Evolutionary conservation across 2,113 vertebrate genomes (phyloP).

Genomic region (Desmodus rotundus): DNA sequence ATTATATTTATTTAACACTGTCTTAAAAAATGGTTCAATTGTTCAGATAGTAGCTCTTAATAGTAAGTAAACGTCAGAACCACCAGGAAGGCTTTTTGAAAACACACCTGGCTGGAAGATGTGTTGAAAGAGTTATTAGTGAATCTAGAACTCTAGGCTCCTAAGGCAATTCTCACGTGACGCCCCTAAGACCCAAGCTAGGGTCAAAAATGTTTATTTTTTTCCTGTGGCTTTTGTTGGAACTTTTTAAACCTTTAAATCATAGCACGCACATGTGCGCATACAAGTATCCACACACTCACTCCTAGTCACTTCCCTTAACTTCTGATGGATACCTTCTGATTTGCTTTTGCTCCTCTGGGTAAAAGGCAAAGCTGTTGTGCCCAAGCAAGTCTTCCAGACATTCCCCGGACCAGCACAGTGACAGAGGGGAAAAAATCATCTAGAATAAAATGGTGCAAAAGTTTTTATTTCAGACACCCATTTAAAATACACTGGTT

Average conservation of each 20-base stretch:
- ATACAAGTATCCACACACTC: background rate
- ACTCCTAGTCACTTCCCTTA: constrained; percentile 65
- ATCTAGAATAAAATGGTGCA: constrained; percentile 78
- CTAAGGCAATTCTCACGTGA: background rate
- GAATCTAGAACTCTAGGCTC: background rate
- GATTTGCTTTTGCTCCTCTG: constrained; percentile 93
- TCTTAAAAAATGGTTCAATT: background rate
- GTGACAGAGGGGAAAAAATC: constrained; percentile 95
- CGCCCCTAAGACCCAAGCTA: background rate
- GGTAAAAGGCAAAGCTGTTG: constrained; percentile 97
- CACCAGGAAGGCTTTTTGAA: constrained; percentile 5
- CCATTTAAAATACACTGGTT: constrained; percentile 4
- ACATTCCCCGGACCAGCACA: constrained; percentile 92
- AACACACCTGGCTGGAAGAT: background rate
- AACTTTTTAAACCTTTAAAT: constrained; percentile 3
- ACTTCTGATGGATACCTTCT: constrained; percentile 87
- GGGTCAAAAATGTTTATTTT: background rate
- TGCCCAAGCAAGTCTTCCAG: constrained; percentile 95
- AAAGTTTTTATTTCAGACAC: constrained; percentile 48
- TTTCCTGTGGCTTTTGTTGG: background rate
- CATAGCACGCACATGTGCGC: background rate
- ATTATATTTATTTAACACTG: background rate
- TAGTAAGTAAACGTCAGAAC: background rate
- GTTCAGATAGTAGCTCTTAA: background rate
- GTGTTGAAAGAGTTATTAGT: constrained; percentile 8